Evolutionary conservation across 2,797 vertebrate genomes (phyloP).

Genomic region (Astyanax mexicanus): DNA sequence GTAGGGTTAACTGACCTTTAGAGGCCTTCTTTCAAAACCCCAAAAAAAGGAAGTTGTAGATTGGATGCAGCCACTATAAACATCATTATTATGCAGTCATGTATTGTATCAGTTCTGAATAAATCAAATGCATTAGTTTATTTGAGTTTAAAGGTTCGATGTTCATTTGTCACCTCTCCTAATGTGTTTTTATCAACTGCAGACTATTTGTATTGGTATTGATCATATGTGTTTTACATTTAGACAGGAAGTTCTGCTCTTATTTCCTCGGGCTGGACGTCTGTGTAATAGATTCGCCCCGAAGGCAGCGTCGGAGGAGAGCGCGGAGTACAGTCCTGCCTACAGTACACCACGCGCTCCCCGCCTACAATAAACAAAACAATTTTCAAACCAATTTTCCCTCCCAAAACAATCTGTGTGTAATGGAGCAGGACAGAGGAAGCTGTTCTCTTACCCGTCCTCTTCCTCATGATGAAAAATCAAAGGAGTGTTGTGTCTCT

Average conservation of each 20-base stretch:
- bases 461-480: constrained; percentile 57
- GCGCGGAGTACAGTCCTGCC: constrained; percentile 29
- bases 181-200: constrained; percentile 27
- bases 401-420: constrained; percentile 58
- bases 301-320: constrained; percentile 34
- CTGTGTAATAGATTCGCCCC: constrained; percentile 53
- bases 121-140: not conserved
- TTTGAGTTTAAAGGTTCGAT: not conserved
- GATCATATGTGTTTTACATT: constrained; percentile 56
- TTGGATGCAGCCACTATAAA: not conserved
- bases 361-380: constrained; percentile 60
- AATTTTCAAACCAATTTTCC: constrained; percentile 63
- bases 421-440: constrained; percentile 61
- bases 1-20: no score
- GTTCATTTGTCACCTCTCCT: constrained; percentile 21
- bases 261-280: constrained; percentile 56
- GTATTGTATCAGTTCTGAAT: no score
- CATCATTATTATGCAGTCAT: not conserved
- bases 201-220: constrained; percentile 41
- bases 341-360: constrained; percentile 46
- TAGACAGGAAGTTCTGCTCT: constrained; percentile 35
- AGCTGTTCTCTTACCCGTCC: constrained; percentile 52
- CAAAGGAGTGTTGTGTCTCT: constrained; percentile 51
- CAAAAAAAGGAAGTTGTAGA: not conserved
- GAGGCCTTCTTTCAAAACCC: not conserved